Conservation (phyloP, 64 coral and sea anemone species). For the Dendronephthya gigantea region DNA sequence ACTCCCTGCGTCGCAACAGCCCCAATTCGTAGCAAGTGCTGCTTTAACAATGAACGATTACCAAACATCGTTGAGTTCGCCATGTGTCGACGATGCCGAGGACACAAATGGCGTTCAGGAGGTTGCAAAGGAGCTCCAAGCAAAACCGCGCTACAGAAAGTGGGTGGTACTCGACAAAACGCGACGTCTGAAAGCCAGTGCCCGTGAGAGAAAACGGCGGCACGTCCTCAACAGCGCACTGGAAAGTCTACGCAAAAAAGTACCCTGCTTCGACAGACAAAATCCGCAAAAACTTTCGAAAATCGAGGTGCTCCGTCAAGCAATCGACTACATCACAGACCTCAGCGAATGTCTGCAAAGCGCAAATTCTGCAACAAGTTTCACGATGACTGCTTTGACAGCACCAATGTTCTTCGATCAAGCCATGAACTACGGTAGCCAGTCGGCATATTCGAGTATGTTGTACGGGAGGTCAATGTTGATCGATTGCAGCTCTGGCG, state of each 20-base stretch:
- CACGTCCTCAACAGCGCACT: constrained; percentile 94
- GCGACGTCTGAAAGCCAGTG: constrained; percentile 77
- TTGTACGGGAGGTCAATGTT: background rate
- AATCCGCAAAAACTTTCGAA: constrained; percentile 92
- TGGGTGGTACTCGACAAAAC: constrained; percentile 82
- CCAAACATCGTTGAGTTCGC: background rate
- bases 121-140: constrained; percentile 35
- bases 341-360: constrained; percentile 75
- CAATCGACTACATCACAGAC: constrained; percentile 91
- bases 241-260: constrained; percentile 79
- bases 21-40: background rate
- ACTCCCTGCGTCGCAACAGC: background rate
- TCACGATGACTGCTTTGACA: background rate
- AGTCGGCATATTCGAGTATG: background rate
- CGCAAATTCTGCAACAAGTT: constrained; percentile 26
- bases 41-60: background rate
- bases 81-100: background rate
- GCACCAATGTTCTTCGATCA: background rate
- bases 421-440: background rate
- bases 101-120: background rate
- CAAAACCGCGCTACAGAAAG: constrained; percentile 73
- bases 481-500: background rate
- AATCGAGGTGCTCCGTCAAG: constrained; percentile 79
- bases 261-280: constrained; percentile 84
- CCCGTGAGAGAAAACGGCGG: constrained; percentile 71